These are phyloP conservation scores for Cerastis leucographa DNA, from an alignment of 2,888 invertebrate genomes.

Conservation along the genomic window DNA sequence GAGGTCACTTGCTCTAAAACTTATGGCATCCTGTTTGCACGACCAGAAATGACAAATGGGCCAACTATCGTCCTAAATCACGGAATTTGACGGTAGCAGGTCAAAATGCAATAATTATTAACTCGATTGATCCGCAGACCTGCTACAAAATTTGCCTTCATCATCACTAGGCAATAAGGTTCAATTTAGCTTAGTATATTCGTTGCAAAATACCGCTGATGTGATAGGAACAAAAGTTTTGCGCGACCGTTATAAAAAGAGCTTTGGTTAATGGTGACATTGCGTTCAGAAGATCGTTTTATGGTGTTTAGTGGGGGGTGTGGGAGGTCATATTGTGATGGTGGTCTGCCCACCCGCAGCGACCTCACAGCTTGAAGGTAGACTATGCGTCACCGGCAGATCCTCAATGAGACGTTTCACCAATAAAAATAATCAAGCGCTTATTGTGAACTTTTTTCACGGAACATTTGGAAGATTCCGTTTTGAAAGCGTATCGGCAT, in stretches of 20 bases:
- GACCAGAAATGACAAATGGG: conserved; percentile 50
- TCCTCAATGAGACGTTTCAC: conserved; percentile 74
- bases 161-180: conserved; percentile 59
- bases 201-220: conserved; percentile 70
- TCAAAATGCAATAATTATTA: conserved; percentile 76
- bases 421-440: conserved; percentile 78
- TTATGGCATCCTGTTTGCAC: conserved; percentile 59
- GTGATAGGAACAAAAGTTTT: conserved; percentile 78
- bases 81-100: conserved; percentile 75
- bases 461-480: conserved; percentile 50
- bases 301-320: conserved; percentile 48
- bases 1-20: conserved; percentile 44
- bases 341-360: conserved; percentile 82
- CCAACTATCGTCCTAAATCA: conserved; percentile 63
- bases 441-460: conserved; percentile 65
- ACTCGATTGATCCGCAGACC: conserved; percentile 75
- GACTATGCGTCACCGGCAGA: conserved; percentile 80
- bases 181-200: conserved; percentile 50
- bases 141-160: conserved; percentile 41
- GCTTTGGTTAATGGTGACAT: conserved; percentile 66
- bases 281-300: conserved; percentile 37
- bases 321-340: conserved; percentile 69
- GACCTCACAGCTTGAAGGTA: conserved; percentile 74
- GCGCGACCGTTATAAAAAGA: conserved; percentile 69
- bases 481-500: conserved; percentile 41